phyloP scores from a whole-genome alignment of 35 echinoderm and acorn worm species.

The Ophioderma brevispina region DNA sequence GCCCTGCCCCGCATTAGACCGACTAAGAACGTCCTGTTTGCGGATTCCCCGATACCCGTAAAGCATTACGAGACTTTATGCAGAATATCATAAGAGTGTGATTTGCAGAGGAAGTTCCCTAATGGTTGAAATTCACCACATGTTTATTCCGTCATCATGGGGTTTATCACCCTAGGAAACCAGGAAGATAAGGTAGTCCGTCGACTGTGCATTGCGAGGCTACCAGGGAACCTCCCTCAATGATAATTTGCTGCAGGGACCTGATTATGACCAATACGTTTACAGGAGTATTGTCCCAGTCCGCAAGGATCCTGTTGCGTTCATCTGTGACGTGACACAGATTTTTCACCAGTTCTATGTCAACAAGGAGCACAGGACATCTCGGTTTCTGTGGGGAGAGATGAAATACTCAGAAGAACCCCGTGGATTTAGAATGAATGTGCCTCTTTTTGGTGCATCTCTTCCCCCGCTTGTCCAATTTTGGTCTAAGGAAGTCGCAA shows the following conservation, averaged over 20 bases:
- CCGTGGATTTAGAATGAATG: constrained; percentile 49
- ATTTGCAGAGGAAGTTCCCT: constrained; percentile 53
- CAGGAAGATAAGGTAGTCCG: constrained; percentile 43
- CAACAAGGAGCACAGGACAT: background rate
- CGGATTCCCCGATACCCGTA: constrained; percentile 22
- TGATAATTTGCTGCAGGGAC: constrained; percentile 36
- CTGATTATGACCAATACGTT: constrained; percentile 42
- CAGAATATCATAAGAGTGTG: constrained; percentile 28
- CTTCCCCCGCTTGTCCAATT: constrained; percentile 80
- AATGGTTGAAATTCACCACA: constrained; percentile 30
- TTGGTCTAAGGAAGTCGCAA: constrained; percentile 59
- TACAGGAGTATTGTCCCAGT: constrained; percentile 38
- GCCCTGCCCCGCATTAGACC: constrained; percentile 32
- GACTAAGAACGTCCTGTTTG: constrained; percentile 19
- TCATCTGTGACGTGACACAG: constrained; percentile 51
- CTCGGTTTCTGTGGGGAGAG: constrained; percentile 66
- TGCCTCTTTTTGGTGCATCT: constrained; percentile 69
- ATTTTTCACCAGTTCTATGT: constrained; percentile 68
- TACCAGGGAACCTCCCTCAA: constrained; percentile 26
- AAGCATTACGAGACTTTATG: constrained; percentile 43
- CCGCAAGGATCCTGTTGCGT: constrained; percentile 35
- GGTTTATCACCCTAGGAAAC: constrained; percentile 39
- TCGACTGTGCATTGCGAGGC: constrained; percentile 19
- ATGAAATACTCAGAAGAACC: constrained; percentile 21
- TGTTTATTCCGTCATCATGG: constrained; percentile 68